These are phyloP conservation scores for Drosophila differens DNA, from an alignment of 2,888 invertebrate genomes.

Conservation along the genomic window DNA sequence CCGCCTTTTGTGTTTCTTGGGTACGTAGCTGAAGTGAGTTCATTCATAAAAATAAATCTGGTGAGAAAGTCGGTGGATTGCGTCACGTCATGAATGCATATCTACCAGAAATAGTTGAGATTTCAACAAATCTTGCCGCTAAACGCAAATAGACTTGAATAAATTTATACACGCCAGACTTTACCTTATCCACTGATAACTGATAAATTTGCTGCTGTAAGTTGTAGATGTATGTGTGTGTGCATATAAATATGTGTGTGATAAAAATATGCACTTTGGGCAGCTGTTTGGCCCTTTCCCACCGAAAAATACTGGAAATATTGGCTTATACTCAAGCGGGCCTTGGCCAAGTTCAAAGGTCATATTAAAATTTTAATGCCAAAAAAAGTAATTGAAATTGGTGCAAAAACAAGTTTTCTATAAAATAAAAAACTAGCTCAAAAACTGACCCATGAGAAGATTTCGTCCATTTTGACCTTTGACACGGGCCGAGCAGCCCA, in stretches of 20 bases:
- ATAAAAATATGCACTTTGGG: slow-evolving; percentile 3
- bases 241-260: neutral
- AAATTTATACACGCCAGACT: slow-evolving; percentile 55
- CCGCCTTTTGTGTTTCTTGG: neutral
- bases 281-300: slow-evolving; percentile 64
- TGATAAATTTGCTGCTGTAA: slow-evolving; percentile 25
- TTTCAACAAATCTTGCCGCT: slow-evolving; percentile 70
- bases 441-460: slow-evolving; percentile 77
- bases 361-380: slow-evolving; percentile 60
- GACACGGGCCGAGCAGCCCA: slow-evolving; percentile 65
- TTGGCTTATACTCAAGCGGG: slow-evolving; percentile 56
- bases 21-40: slow-evolving; percentile 46
- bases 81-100: slow-evolving; percentile 34
- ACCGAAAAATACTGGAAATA: slow-evolving; percentile 45
- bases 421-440: slow-evolving; percentile 34
- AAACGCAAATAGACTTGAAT: slow-evolving; percentile 64
- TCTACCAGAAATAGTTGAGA: slow-evolving; percentile 51
- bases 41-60: slow-evolving; percentile 72
- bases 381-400: slow-evolving; percentile 56
- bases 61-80: slow-evolving; percentile 57
- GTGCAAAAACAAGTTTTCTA: slow-evolving; percentile 67
- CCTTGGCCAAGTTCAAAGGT: slow-evolving; percentile 73
- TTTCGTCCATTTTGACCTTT: slow-evolving; percentile 78
- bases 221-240: slow-evolving; percentile 5
- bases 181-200: slow-evolving; percentile 53